These are phyloP conservation scores for Nycteola revayana DNA, from an alignment of 2,888 invertebrate species.

Conservation along the genomic window DNA sequence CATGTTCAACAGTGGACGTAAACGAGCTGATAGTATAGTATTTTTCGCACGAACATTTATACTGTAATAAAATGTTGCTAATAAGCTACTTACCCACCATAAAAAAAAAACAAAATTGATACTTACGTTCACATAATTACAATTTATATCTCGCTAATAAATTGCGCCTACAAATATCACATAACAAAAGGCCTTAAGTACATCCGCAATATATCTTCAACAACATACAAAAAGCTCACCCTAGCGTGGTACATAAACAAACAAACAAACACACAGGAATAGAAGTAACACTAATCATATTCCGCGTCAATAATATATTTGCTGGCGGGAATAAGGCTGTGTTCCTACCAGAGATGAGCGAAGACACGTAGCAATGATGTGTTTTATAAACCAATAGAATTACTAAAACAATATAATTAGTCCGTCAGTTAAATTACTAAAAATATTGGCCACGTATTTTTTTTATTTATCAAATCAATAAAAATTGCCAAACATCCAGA, in stretches of 20 bases:
- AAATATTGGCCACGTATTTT: no score
- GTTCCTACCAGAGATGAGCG: no score
- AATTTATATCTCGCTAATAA: not conserved
- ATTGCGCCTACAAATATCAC: not conserved
- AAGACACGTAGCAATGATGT: no score
- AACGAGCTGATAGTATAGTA: no score
- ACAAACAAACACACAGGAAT: conserved; percentile 6
- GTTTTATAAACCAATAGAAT: no score
- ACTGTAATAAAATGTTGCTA: no score
- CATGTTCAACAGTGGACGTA: no score
- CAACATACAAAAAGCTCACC: conserved; percentile 18
- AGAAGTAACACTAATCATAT: conserved; percentile 48
- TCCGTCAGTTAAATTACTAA: no score
- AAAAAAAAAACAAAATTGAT: not conserved
- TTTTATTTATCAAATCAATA: no score
- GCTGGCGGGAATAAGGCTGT: conserved; percentile 3
- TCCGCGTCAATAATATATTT: conserved; percentile 38
- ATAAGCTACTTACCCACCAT: not conserved
- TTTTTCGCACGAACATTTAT: no score
- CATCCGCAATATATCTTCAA: not conserved
- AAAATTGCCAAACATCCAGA: no score
- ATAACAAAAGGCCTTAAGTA: not conserved
- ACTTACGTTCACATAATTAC: not conserved
- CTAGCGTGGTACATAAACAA: conserved; percentile 25
- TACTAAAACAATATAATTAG: no score